Conservation (phyloP, 2,797 vertebrate genomes). For the Hypotaenidia philippensis region DNA sequence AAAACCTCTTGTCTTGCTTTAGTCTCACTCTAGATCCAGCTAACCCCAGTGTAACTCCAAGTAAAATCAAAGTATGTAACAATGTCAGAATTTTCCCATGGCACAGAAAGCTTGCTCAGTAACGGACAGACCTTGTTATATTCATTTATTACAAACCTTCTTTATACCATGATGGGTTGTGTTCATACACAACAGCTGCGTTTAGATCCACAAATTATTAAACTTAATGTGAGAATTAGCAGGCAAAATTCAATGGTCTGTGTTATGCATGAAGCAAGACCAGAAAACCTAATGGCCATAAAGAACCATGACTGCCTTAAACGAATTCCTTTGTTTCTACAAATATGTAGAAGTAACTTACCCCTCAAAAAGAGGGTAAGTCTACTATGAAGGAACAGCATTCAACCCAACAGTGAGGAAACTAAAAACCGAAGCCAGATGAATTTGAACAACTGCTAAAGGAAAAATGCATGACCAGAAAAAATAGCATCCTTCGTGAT, state of each 20-base stretch:
- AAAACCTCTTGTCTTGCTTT: background rate
- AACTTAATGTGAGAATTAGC: slow-evolving; percentile 16
- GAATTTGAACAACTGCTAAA: background rate
- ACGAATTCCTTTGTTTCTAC: background rate
- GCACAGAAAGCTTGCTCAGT: background rate
- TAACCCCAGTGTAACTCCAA: background rate
- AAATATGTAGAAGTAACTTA: background rate
- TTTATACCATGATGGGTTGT: background rate
- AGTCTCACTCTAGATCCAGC: background rate
- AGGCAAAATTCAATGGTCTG: background rate
- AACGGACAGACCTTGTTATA: background rate
- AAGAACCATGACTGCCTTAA: background rate
- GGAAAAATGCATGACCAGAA: background rate
- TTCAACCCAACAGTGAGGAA: background rate
- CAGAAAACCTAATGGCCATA: background rate
- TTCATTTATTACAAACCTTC: background rate
- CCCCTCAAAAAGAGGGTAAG: background rate
- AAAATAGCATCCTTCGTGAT: background rate
- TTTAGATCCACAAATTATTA: slow-evolving; percentile 14
- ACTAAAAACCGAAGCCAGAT: background rate
- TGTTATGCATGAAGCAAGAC: background rate
- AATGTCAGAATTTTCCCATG: slow-evolving; percentile 33
- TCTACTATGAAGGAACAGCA: background rate
- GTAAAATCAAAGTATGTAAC: background rate
- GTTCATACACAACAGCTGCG: slow-evolving; percentile 39